Conservation (phyloP, 2,888 invertebrate genomes). For the Rambutsinella grinnellia region DNA sequence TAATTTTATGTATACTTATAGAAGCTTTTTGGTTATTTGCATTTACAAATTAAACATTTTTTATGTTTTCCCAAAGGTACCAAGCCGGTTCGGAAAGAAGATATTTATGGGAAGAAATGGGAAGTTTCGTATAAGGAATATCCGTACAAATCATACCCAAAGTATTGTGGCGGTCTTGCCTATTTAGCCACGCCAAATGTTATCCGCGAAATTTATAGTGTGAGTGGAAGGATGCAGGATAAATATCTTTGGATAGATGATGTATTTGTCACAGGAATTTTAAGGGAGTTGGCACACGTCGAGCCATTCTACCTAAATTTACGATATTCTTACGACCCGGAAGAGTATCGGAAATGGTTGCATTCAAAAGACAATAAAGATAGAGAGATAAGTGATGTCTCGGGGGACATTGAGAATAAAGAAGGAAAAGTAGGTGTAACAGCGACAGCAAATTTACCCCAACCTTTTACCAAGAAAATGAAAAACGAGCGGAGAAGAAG, state of each 20-base stretch:
- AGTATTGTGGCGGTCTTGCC: slow-evolving; percentile 67
- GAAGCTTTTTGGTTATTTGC: background rate
- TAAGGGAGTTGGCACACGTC: slow-evolving; percentile 63
- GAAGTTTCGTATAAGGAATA: slow-evolving; percentile 65
- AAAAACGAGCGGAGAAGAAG: slow-evolving; percentile 18
- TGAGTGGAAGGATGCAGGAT: slow-evolving; percentile 65
- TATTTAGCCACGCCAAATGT: slow-evolving; percentile 66
- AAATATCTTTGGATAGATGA: slow-evolving; percentile 73
- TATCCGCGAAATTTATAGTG: slow-evolving; percentile 67
- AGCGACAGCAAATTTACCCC: slow-evolving; percentile 5
- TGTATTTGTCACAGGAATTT: slow-evolving; percentile 71
- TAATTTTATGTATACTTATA: too few relatives aligned
- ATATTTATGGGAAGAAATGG: slow-evolving; percentile 65
- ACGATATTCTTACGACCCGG: slow-evolving; percentile 62
- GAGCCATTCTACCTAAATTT: slow-evolving; percentile 65
- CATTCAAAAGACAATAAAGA: slow-evolving; percentile 21
- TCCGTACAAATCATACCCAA: slow-evolving; percentile 66
- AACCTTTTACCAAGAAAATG: slow-evolving; percentile 29
- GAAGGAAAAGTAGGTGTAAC: slow-evolving; percentile 8
- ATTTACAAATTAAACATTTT: background rate
- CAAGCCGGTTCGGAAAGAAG: slow-evolving; percentile 48
- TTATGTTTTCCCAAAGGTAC: too few relatives aligned
- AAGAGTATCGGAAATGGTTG: slow-evolving; percentile 62
- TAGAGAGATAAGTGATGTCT: background rate
- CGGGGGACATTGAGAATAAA: background rate